These are phyloP conservation scores for Augiades crinisus DNA, from an alignment of 2,888 invertebrate species.

Conservation along the genomic window DNA sequence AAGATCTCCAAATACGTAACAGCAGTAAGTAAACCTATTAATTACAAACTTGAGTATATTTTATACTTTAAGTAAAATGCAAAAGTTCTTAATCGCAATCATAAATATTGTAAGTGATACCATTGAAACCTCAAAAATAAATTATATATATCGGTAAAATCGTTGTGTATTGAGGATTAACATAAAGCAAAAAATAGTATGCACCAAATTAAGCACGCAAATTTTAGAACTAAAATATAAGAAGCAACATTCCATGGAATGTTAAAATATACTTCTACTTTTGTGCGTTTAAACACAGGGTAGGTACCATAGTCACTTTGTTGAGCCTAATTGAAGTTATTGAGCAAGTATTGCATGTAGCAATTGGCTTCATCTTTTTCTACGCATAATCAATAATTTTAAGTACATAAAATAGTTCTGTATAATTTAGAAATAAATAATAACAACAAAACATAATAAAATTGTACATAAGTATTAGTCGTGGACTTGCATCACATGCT, in stretches of 20 bases:
- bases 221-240: conserved; percentile 38
- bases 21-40: neutral
- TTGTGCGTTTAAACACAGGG: conserved; percentile 63
- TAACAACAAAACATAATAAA: conserved; percentile 42
- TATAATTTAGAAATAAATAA: conserved; percentile 54
- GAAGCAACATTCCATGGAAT: conserved; percentile 23
- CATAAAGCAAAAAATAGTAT: conserved; percentile 35
- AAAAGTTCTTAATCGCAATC: neutral
- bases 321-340: conserved; percentile 57
- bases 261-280: conserved; percentile 44
- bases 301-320: conserved; percentile 43
- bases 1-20: neutral
- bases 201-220: conserved; percentile 61
- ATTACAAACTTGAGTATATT: conserved; percentile 12
- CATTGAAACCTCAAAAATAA: neutral
- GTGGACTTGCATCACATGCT: conserved; percentile 80
- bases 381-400: conserved; percentile 44
- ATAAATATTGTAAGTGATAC: neutral
- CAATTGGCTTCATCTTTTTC: conserved; percentile 35
- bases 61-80: conserved; percentile 1
- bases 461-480: conserved; percentile 67
- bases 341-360: conserved; percentile 58
- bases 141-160: conserved; percentile 8
- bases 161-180: conserved; percentile 20
- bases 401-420: conserved; percentile 36